Conservation (phyloP, 2,797 vertebrate genomes). For the Acrossocheilus fasciatus region DNA sequence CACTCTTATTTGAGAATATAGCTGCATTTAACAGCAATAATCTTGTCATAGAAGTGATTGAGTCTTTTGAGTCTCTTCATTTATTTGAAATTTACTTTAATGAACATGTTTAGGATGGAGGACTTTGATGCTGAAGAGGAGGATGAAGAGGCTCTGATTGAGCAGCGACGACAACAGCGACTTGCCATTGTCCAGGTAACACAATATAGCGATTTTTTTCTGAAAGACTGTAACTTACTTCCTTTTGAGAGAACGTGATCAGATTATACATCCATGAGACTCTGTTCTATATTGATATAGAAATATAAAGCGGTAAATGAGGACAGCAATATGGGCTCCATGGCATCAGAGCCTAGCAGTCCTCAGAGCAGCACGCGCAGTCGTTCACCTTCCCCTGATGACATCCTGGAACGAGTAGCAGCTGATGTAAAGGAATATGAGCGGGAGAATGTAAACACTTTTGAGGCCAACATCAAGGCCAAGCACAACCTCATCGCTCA, state of each 20-base stretch:
- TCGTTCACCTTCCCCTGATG: slow-evolving; percentile 94
- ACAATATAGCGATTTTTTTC: not conserved
- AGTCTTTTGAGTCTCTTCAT: not conserved
- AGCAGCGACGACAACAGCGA: slow-evolving; percentile 92
- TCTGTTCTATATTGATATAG: slow-evolving; percentile 66
- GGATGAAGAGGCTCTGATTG: slow-evolving; percentile 96
- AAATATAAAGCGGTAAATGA: slow-evolving; percentile 92
- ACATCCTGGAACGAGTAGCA: slow-evolving; percentile 94
- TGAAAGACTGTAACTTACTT: not conserved
- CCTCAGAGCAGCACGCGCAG: slow-evolving; percentile 94
- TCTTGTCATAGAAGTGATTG: not conserved
- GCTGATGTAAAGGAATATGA: slow-evolving; percentile 98
- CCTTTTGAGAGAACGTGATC: not conserved
- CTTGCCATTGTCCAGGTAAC: slow-evolving; percentile 95
- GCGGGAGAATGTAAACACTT: slow-evolving; percentile 94
- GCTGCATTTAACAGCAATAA: not conserved
- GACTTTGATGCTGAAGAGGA: slow-evolving; percentile 97
- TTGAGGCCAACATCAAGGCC: slow-evolving; percentile 95
- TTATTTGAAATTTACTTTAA: not conserved
- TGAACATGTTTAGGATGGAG: slow-evolving; percentile 82
- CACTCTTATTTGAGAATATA: not conserved
- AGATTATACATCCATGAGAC: not conserved
- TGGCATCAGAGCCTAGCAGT: slow-evolving; percentile 93
- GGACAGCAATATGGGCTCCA: slow-evolving; percentile 87
- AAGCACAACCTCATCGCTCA: slow-evolving; percentile 97